Percentiles rank a stretch among this genome's conserved stretches.
Evolutionary conservation across 2,113 vertebrate genomes (phyloP).

Genomic region (Alexandromys fortis): DNA sequence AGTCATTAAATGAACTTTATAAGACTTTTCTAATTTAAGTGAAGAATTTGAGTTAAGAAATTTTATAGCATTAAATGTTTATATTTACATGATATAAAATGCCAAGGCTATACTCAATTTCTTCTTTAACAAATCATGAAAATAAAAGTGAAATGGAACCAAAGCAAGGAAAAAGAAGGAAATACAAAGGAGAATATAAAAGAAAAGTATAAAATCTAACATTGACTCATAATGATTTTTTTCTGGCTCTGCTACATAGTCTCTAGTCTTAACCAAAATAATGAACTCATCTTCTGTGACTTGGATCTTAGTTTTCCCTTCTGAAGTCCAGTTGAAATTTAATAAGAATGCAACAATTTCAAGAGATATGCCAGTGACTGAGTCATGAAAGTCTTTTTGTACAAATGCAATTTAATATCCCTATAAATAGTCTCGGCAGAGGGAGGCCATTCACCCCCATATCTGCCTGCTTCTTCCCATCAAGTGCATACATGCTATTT

Average conservation of each 20-base stretch:
- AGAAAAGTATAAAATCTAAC: background rate
- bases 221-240: background rate
- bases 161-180: background rate
- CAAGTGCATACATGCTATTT: background rate
- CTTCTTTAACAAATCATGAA: background rate
- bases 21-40: background rate
- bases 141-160: background rate
- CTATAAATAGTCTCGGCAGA: background rate
- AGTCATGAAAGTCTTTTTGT: background rate
- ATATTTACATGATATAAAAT: background rate
- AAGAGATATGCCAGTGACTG: background rate
- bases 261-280: background rate
- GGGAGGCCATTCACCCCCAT: no score
- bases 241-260: background rate
- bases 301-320: background rate
- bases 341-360: background rate
- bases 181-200: background rate
- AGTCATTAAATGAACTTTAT: background rate
- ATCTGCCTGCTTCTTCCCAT: accelerated
- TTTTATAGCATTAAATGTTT: background rate
- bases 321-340: background rate
- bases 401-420: background rate
- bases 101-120: background rate
- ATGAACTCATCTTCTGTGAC: background rate
- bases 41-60: background rate